A percentile compares a stretch with the other conserved stretches of the same genome.
These are phyloP conservation scores for Tychaedon coryphoeus DNA, from an alignment of 2,113 vertebrate genomes.

Conservation along the genomic window DNA sequence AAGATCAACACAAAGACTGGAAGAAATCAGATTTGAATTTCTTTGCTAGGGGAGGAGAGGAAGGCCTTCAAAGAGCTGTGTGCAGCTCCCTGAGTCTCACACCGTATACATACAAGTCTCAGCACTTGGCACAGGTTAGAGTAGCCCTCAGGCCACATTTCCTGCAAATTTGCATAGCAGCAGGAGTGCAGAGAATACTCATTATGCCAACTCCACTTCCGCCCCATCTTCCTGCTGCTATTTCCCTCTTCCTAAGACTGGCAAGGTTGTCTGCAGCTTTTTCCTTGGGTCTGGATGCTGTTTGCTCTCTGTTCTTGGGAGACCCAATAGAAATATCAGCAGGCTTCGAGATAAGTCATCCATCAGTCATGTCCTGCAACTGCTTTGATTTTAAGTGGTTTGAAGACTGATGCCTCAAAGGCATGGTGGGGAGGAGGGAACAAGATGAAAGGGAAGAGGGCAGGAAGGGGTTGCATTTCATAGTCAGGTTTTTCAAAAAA, in stretches of 20 bases:
- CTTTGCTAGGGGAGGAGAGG: background rate
- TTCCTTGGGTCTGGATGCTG: background rate
- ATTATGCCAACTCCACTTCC: accelerated
- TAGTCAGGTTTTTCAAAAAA: background rate
- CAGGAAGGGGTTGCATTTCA: background rate
- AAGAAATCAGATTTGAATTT: background rate
- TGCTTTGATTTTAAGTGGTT: background rate
- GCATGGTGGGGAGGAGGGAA: background rate
- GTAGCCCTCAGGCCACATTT: background rate
- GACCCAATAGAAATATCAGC: background rate
- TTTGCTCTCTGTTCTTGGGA: background rate
- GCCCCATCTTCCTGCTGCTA: accelerated
- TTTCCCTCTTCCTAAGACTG: background rate
- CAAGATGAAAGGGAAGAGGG: background rate
- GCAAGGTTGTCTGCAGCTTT: background rate
- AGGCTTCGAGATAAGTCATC: background rate
- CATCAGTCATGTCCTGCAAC: accelerated
- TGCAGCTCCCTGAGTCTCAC: background rate
- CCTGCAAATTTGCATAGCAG: background rate
- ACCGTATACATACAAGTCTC: background rate
- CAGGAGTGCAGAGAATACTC: background rate
- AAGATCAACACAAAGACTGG: background rate
- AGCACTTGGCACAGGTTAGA: background rate
- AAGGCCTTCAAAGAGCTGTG: background rate
- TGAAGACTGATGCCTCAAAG: background rate